A percentile compares a stretch with the other conserved stretches of the same genome.
phyloP scores from a whole-genome alignment of 2,113 vertebrate species.

The Callopanchax toddi region DNA sequence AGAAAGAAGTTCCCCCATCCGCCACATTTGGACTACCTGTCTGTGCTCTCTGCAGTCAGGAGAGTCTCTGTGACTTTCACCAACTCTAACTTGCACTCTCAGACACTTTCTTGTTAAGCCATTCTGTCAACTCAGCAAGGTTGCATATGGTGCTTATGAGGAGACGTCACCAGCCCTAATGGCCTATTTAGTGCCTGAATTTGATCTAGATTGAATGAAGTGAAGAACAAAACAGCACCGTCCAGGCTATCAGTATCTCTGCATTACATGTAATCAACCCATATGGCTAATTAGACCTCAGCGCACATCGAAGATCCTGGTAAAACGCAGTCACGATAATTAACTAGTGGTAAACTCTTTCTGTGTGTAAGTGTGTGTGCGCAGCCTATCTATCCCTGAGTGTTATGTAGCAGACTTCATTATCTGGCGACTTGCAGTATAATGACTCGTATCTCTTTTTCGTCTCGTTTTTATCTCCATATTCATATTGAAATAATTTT shows the following conservation, averaged over 20 bases:
- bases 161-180: conserved; percentile 26
- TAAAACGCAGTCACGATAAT: conserved; percentile 69
- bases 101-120: conserved; percentile 56
- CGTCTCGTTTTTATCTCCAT: conserved; percentile 56
- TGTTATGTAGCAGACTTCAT: conserved; percentile 69
- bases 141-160: conserved; percentile 27
- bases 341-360: conserved; percentile 49
- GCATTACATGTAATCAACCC: conserved; percentile 54
- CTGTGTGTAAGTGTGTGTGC: conserved; percentile 33
- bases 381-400: conserved; percentile 46
- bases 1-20: conserved; percentile 21
- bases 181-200: conserved; percentile 34
- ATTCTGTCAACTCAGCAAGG: conserved; percentile 65
- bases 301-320: conserved; percentile 57
- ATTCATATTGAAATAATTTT: conserved; percentile 70
- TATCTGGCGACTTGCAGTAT: conserved; percentile 58
- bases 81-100: conserved; percentile 42
- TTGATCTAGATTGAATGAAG: conserved; percentile 32
- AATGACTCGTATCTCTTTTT: conserved; percentile 63
- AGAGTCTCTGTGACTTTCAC: conserved; percentile 47
- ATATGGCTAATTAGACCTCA: conserved; percentile 61
- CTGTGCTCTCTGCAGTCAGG: conserved; percentile 39
- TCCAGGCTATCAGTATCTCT: conserved; percentile 49
- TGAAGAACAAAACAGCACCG: conserved; percentile 49
- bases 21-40: conserved; percentile 21